Conservation (phyloP, 2,797 vertebrate genomes). For the Onychomys arenicola region DNA sequence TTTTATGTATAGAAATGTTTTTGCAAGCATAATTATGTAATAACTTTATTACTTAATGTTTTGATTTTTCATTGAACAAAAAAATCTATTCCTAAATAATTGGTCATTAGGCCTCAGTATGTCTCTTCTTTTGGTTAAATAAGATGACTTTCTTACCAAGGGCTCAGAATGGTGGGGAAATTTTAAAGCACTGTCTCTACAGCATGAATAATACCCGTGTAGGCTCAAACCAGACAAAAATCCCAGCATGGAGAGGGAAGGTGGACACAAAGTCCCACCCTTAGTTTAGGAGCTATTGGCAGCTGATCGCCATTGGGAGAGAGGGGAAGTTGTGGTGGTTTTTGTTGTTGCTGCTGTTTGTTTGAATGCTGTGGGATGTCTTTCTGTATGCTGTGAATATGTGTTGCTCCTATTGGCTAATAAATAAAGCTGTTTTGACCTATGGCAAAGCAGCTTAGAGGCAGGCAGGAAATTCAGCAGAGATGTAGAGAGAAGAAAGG, state of each 20-base stretch:
- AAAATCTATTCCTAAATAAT: background rate
- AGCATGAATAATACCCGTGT: background rate
- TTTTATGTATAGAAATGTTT: slow-evolving; percentile 30
- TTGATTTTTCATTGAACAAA: background rate
- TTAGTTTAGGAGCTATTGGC: background rate
- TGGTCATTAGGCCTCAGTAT: slow-evolving; percentile 31
- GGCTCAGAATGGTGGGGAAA: background rate
- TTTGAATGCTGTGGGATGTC: background rate
- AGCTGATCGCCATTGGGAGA: background rate
- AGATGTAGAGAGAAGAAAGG: no score
- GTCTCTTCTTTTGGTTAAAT: slow-evolving; percentile 46
- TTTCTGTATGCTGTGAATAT: no score
- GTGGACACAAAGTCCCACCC: background rate
- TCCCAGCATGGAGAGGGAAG: background rate
- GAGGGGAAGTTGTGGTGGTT: background rate
- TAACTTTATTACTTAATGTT: slow-evolving; percentile 79
- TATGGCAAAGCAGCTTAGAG: no score
- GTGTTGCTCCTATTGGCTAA: no score
- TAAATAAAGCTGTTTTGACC: no score
- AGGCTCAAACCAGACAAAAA: background rate
- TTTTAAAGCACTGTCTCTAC: background rate
- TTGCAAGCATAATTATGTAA: slow-evolving; percentile 23
- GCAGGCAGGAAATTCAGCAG: no score
- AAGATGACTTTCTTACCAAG: slow-evolving; percentile 46
- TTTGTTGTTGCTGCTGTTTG: background rate